Evolutionary conservation across 2,113 vertebrate species (phyloP).

Genomic region (Hiodon alosoides): DNA sequence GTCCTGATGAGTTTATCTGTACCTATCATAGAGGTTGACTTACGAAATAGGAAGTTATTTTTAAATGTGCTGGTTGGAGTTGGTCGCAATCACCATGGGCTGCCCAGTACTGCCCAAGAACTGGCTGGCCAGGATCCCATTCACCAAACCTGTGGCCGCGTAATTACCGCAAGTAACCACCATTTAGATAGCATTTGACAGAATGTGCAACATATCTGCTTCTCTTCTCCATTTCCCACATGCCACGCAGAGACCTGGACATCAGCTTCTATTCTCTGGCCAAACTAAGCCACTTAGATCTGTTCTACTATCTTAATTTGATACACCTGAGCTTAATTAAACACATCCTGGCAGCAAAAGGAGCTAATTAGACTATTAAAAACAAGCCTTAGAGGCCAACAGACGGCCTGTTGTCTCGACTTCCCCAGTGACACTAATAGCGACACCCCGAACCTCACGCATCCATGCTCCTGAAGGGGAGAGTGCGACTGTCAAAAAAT

Average conservation of each 20-base stretch:
- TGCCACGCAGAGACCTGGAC: slow-evolving; percentile 30
- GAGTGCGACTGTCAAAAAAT: slow-evolving; percentile 37
- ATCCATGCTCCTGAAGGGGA: slow-evolving; percentile 23
- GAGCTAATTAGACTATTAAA: slow-evolving; percentile 31
- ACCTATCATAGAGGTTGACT: no score
- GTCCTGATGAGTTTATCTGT: no score
- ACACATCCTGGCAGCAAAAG: slow-evolving; percentile 40
- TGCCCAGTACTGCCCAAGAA: no score
- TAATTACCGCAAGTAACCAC: no score
- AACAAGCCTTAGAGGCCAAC: slow-evolving; percentile 6
- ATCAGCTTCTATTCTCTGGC: slow-evolving; percentile 43
- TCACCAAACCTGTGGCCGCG: no score
- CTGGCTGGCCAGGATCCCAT: no score
- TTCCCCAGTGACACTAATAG: slow-evolving; percentile 2
- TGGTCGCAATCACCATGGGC: no score
- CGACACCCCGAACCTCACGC: neutral
- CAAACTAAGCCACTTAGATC: slow-evolving; percentile 49
- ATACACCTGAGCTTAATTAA: slow-evolving; percentile 51
- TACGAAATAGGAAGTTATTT: no score
- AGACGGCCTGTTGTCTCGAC: neutral
- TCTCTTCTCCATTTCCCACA: slow-evolving; percentile 2
- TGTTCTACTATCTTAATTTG: slow-evolving; percentile 50
- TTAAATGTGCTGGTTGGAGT: no score
- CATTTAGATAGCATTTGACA: no score
- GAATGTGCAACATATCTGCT: no score